Percentiles rank a stretch among this genome's conserved stretches.
Evolutionary conservation across 2,888 invertebrate genomes (phyloP).

Genomic region (Drosophila anomelani): DNA sequence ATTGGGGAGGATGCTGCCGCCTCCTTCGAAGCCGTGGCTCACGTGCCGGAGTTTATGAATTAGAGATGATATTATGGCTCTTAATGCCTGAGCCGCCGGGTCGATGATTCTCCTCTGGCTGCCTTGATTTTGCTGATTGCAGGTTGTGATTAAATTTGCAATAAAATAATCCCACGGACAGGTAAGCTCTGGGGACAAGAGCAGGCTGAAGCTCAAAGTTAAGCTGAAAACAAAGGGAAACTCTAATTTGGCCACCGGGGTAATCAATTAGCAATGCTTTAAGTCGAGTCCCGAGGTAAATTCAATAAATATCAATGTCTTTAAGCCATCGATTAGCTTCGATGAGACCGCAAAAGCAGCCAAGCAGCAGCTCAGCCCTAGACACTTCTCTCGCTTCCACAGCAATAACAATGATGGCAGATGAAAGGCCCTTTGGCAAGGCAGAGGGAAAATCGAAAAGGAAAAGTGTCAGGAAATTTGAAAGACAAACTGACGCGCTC

Average conservation of each 20-base stretch:
- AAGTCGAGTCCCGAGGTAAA: conserved; percentile 14
- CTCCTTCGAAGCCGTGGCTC: conserved; percentile 7
- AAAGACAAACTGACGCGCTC: conserved; percentile 60
- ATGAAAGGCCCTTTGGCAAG: conserved; percentile 20
- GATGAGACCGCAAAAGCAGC: conserved; percentile 33
- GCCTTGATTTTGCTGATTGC: conserved; percentile 77
- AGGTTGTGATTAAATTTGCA: conserved; percentile 75
- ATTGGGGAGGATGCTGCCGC: conserved; percentile 3
- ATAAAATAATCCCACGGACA: conserved; percentile 59
- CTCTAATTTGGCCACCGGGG: conserved; percentile 30
- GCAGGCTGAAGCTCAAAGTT: conserved; percentile 31
- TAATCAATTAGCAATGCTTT: conserved; percentile 37
- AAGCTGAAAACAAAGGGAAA: conserved; percentile 33
- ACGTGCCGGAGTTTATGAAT: conserved; percentile 71
- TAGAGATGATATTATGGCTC: conserved; percentile 75
- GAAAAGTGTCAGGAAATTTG: conserved; percentile 61
- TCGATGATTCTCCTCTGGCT: conserved; percentile 55
- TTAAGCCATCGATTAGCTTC: conserved; percentile 45
- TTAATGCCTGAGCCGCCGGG: conserved; percentile 56
- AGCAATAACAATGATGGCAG: conserved; percentile 18
- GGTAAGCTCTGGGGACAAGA: conserved; percentile 49
- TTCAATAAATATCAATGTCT: conserved; percentile 41
- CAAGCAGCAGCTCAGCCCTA: conserved; percentile 1
- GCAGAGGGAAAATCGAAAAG: conserved; percentile 37
- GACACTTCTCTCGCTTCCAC: conserved; percentile 16